Evolutionary conservation across 2,888 invertebrate species (phyloP), one percentile per base, ranked within the genome.

Genomic region (Synergus japonicus): DNA sequence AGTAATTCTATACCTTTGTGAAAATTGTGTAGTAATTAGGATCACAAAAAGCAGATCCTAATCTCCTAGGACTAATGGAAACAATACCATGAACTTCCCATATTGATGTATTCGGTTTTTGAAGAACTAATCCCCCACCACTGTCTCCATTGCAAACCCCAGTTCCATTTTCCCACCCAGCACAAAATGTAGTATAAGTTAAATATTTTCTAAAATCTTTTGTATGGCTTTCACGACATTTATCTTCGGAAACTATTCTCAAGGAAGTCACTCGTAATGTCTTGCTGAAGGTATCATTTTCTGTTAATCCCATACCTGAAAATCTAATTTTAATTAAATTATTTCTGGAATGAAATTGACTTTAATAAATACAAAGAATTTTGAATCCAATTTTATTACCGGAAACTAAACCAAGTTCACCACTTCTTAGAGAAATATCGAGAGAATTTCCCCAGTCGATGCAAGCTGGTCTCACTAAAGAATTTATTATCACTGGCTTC

Each of bases 141-240:
- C 95, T 95, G 86, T 95, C 95, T 0, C 95, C 95, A 86, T 95
- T 95, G 65, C 95, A 94, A 37, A 94, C 94, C 63, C 94, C 94
- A 10, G 93, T 93, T 15, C 93, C 92, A 79, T 95, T 94, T 67
- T 92, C 92, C 91, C 93, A 94, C 76, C 95, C 95, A 78, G 94
- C 95, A 87, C 95, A 95, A 86, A 95, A 94, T 2, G 94, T 93
- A 76, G 95, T 94, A 84, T 94, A 94, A 77, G 94, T 94, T 15
- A 95, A 86, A 76, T 94, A 93, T 80, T 92, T 92, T 18, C 89
- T 87, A 87, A 95, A 95, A 54, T 94, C 92, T 4, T 89, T 88
- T 0, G 92, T 92, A 69, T 93, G 93, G 77, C 92, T 92, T 1
- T 90, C 84, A 3, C 93, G 92, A 86, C 95, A 95, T 0, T 92